A percentile compares a stretch with the other conserved stretches of the same genome.
Conservation (phyloP, 2,888 invertebrate species). For the Dryobota labecula region DNA sequence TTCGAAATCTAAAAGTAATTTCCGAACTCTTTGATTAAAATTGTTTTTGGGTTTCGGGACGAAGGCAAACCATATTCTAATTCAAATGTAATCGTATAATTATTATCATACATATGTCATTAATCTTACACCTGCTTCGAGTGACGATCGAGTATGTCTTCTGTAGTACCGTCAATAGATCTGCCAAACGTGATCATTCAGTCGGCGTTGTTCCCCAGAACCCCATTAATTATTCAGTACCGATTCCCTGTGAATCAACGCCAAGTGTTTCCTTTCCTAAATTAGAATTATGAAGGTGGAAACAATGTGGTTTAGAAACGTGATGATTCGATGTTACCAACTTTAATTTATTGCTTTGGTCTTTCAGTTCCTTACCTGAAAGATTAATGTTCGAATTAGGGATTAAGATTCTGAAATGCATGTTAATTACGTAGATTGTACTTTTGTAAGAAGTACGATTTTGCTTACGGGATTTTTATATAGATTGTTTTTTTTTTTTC, state of each 20-base stretch:
- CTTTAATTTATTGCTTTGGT: constrained; percentile 66
- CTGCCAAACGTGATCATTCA: constrained; percentile 55
- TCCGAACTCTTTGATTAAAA: constrained; percentile 3
- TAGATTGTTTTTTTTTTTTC: not conserved
- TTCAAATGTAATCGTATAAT: constrained; percentile 33
- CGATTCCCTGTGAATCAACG: constrained; percentile 77
- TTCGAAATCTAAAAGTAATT: constrained; percentile 8
- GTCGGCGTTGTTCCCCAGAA: constrained; percentile 41
- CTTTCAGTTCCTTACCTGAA: constrained; percentile 45
- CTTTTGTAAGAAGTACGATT: constrained; percentile 6
- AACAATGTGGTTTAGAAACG: constrained; percentile 77
- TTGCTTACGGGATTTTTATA: not conserved
- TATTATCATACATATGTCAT: constrained; percentile 3
- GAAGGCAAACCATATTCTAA: not conserved
- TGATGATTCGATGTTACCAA: constrained; percentile 72
- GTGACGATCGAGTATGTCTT: constrained; percentile 44
- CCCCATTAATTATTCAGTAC: constrained; percentile 83
- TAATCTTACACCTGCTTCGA: constrained; percentile 22
- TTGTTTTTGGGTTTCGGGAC: constrained; percentile 8
- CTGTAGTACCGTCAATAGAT: constrained; percentile 51
- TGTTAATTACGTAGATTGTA: constrained; percentile 37
- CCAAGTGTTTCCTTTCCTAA: constrained; percentile 68
- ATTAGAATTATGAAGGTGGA: constrained; percentile 78
- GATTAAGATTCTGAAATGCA: constrained; percentile 54
- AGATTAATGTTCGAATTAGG: constrained; percentile 68